Conservation (phyloP, 2,113 vertebrate genomes). For the Bos taurus region ARS-UCD2.0 NC_037356.1:33383001-33383500, state of each 20-base stretch:
- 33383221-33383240: neutral
- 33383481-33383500: neutral
- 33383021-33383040: conserved; percentile 65
- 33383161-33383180: neutral
- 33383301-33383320: neutral
- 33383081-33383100: neutral
- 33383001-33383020: neutral
- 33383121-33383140: neutral
- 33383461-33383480: neutral
- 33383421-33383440: neutral
- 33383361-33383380: neutral
- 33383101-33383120: neutral
- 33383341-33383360: neutral
- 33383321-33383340: neutral
- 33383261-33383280: neutral
- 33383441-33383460: neutral
- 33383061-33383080: neutral
- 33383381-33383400: neutral
- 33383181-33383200: neutral
- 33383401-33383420: too few relatives aligned
- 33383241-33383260: neutral
- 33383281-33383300: rapidly evolving
- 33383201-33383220: neutral
- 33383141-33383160: neutral
- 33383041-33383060: conserved; percentile 37